Percentiles rank a stretch among this genome's conserved stretches.
phyloP scores from a whole-genome alignment of 37 sponge, comb jelly and placozoan genomes.

The Oscarella lobularis region DNA sequence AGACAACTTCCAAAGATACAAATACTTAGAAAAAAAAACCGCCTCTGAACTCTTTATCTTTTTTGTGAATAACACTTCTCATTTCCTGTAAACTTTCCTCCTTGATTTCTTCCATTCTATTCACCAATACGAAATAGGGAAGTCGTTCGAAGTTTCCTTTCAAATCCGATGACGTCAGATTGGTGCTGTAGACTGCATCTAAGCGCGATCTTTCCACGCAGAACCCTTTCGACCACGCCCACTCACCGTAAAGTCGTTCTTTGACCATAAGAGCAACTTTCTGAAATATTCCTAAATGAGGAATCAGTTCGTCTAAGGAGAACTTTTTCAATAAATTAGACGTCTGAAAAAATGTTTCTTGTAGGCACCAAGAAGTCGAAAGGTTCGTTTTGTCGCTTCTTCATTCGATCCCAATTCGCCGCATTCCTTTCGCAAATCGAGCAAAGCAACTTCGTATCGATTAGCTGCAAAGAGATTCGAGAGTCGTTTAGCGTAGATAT shows the following conservation, averaged over 20 bases:
- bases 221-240: neutral
- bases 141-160: neutral
- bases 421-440: too few relatives aligned
- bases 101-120: neutral
- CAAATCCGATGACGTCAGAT: constrained; percentile 19
- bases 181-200: constrained; percentile 7
- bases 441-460: too few relatives aligned
- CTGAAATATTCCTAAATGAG: constrained; percentile 58
- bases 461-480: too few relatives aligned
- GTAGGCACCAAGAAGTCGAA: too few relatives aligned
- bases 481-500: too few relatives aligned
- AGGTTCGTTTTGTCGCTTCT: too few relatives aligned
- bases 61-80: neutral
- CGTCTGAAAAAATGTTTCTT: too few relatives aligned
- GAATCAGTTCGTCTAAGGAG: constrained; percentile 46
- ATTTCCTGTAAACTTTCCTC: neutral
- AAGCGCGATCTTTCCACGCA: neutral
- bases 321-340: too few relatives aligned
- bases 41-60: neutral
- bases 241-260: constrained; percentile 41
- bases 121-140: constrained; percentile 5
- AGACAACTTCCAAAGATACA: neutral
- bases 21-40: neutral
- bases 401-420: too few relatives aligned
- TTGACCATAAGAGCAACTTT: constrained; percentile 33